Evolutionary conservation across 1,140 invertebrate genomes (phyloP), one percentile per base, ranked within the genome.

Genomic region (Ostrea edulis): DNA sequence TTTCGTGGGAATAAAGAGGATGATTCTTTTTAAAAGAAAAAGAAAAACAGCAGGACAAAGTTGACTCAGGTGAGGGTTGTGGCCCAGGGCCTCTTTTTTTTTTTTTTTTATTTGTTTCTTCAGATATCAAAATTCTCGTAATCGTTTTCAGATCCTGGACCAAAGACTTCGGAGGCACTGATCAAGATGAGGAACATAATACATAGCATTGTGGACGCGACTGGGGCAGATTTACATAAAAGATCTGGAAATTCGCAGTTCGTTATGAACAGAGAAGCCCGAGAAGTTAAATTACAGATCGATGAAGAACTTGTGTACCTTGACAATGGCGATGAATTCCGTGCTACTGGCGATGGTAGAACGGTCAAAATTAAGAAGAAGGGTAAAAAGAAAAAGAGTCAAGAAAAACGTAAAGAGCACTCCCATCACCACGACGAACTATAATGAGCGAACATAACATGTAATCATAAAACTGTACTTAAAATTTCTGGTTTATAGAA

Each of bases 141-240:
- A 51, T 22, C 51, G 11, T 35, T 35, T 86, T 55, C 25, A 86
- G 85, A 81, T 22, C 35, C 55, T 52, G 86, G 86, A 83, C 88
- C 89, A 17, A 91, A 87, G 62, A 71, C 88, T 25, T 77, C 62
- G 14, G 90, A 91, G 53, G 51, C 83, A 2, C 53, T 89, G 25
- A 83, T 85, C 17, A 88, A 87, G 17, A 89, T 88, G 35, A 87
- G 87, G 29, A 89, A 89, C 86, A 88, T 91, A 25, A 82, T 91
- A 11, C 22, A 51, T 14, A 58, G 53, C 22, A 85, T 91, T 29
- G 29, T 85, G 22, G 87, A 87, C 22, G 55, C 87, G 20, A 54
- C 65, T 12, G 84, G 84, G 11, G 20, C 17, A 20, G 71, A 85
- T 5, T 8, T 87, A 8, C 22, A 82, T 17, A 82, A 65, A 53